phyloP scores from a whole-genome alignment of 2,888 invertebrate species.

The Heteropelma amictum region DNA sequence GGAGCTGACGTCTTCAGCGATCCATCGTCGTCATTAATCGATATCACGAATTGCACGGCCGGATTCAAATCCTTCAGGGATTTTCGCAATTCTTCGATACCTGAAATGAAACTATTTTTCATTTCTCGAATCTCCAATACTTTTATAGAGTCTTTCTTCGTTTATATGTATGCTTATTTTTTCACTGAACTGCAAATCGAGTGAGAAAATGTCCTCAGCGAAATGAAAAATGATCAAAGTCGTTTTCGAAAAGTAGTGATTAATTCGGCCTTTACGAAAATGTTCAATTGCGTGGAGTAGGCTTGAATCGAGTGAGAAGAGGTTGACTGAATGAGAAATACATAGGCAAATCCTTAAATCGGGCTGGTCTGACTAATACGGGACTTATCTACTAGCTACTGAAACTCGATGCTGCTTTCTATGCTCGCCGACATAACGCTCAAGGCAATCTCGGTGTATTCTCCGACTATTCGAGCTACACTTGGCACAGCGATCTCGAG shows the following conservation, averaged over 20 bases:
- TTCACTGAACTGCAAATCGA: too few species aligned
- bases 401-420: slow-evolving; percentile 10
- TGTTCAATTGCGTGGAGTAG: too few species aligned
- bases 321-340: not conserved
- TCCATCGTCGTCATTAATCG: slow-evolving; percentile 67
- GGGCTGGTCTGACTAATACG: slow-evolving; percentile 23
- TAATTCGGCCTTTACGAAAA: too few species aligned
- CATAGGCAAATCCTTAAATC: not conserved
- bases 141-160: too few species aligned
- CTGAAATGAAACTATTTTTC: slow-evolving; percentile 61
- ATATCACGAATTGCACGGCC: slow-evolving; percentile 68
- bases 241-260: too few species aligned
- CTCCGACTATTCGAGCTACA: slow-evolving; percentile 27
- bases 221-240: too few species aligned
- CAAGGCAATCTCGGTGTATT: slow-evolving; percentile 47
- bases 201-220: too few species aligned
- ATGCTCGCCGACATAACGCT: slow-evolving; percentile 16
- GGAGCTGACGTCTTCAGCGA: slow-evolving; percentile 66
- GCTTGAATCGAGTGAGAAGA: too few species aligned
- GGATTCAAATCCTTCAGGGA: slow-evolving; percentile 70
- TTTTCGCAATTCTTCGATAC: slow-evolving; percentile 64
- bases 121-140: not conserved
- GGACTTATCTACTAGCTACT: slow-evolving; percentile 24
- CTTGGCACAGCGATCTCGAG: slow-evolving; percentile 30
- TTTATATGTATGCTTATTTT: too few species aligned